Conservation (phyloP, 1,140 invertebrate genomes). For the Stenopsyche tienmushanensis region DNA sequence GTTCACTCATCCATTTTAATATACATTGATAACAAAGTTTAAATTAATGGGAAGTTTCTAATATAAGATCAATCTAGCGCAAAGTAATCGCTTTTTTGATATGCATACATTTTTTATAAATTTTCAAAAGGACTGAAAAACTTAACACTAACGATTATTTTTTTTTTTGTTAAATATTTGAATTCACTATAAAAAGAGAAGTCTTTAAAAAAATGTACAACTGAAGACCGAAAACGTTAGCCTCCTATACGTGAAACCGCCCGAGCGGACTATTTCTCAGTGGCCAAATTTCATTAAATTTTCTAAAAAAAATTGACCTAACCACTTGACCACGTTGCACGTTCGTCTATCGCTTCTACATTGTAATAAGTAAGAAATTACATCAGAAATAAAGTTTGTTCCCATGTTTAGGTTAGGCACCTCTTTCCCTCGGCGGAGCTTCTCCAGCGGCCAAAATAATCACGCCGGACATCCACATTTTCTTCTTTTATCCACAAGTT, state of each 20-base stretch:
- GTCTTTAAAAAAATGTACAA: conserved; percentile 35
- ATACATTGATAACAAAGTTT: conserved; percentile 34
- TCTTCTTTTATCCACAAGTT: neutral
- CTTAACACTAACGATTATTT: conserved; percentile 37
- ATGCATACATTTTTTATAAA: conserved; percentile 37
- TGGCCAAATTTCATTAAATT: no score
- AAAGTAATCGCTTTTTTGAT: conserved; percentile 41
- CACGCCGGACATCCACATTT: neutral
- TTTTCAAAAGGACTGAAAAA: conserved; percentile 38
- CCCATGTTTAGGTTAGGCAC: conserved; percentile 27
- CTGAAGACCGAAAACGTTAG: conserved; percentile 17
- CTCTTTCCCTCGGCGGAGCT: conserved; percentile 2
- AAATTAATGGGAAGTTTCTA: conserved; percentile 33
- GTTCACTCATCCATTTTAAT: conserved; percentile 35
- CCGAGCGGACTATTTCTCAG: no score
- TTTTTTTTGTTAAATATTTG: conserved; percentile 30
- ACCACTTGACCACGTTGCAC: no score
- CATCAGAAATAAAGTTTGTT: conserved; percentile 22
- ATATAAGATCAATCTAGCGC: conserved; percentile 32
- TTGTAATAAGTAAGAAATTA: no score
- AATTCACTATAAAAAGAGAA: conserved; percentile 38
- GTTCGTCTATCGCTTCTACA: no score
- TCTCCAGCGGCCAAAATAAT: no score
- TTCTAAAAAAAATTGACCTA: no score
- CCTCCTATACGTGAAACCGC: conserved; percentile 8